Base-by-base conservation (phyloP, 2,888 invertebrate genomes). In the Cyclophora albipunctata region DNA sequence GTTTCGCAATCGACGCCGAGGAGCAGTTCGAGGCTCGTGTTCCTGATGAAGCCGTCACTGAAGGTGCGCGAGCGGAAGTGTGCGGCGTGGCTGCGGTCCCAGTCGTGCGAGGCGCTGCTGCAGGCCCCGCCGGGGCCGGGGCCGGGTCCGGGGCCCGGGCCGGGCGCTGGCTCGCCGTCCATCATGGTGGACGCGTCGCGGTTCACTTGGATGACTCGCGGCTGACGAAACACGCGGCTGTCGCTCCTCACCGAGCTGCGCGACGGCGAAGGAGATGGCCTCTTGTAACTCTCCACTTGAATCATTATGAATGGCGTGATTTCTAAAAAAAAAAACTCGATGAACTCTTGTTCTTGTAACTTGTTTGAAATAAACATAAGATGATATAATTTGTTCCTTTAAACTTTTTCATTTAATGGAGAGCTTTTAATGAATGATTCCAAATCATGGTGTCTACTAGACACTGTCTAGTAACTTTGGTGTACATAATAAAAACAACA, bases 1-100 rank as follows among this genome's bases (percentile, higher is more conserved):
- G 89, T 87, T 60, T 89, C 89, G 58, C 89, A 89, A 58, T 89
- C 88, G 33, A 88, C 86, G n/a, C 89, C 89, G 3, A 89, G 80
- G 3, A 89, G 71, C 2, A 89, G 77, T 58, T 89, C 89, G 34
- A 89, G 82, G 62, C 89, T 89, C 41, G 86, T 84, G 63, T 89
- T 89, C 55, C 86, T 74, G 54, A 89, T 81, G 63, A 89, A 89
- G 46, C 89, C 89, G 51, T 89, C 89, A 60, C 89, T 89, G 62
- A 89, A 87, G 3, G 89, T 89, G 34, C 89, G 77, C 5, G 89
- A 88, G 47, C 89, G 81, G 58, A 87, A 87, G 57, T 85, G 81
- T 42, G 84, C 66, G 3, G 77, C 71, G 46, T 80, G 81, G 46
- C 75, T 78, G 45, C 74, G 73, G 50, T 84, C 84, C 69, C 78